phyloP scores from a whole-genome alignment of 2,113 vertebrate genomes.

The Orycteropus afer region DNA sequence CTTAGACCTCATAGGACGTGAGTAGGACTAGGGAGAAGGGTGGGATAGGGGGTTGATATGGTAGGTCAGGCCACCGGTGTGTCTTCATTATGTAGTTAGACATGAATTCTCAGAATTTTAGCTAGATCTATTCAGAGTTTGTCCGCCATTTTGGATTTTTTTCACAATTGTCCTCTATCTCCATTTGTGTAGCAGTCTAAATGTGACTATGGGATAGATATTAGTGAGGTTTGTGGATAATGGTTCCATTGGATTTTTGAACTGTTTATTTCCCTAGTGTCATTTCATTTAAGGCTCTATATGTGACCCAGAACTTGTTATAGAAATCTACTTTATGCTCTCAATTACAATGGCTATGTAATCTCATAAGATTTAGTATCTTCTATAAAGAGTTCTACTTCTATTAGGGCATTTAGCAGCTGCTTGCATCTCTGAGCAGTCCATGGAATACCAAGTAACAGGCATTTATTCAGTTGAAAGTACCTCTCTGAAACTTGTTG shows the following conservation, averaged over 20 bases:
- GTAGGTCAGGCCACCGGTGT: not conserved
- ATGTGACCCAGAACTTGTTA: not conserved
- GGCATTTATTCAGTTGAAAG: not conserved
- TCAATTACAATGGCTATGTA: not conserved
- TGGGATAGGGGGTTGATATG: too few species aligned
- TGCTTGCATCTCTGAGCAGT: not conserved
- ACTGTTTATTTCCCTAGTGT: not conserved
- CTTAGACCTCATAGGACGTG: not conserved
- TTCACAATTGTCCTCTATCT: not conserved
- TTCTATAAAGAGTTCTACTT: not conserved
- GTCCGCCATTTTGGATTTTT: not conserved
- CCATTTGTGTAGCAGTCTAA: not conserved
- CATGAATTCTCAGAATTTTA: not conserved
- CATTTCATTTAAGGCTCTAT: slow-evolving; percentile 11
- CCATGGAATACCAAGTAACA: not conserved
- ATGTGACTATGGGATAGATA: not conserved
- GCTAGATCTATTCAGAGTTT: not conserved
- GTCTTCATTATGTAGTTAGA: not conserved
- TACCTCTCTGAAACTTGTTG: not conserved
- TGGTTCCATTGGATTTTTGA: not conserved
- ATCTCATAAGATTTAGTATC: slow-evolving; percentile 3
- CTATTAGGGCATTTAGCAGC: not conserved
- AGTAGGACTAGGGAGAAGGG: not conserved
- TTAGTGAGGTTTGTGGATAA: not conserved
- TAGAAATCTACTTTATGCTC: not conserved